These are phyloP conservation scores for Syrista parreyssii DNA, from an alignment of 2,888 invertebrate genomes.

Conservation along the genomic window DNA sequence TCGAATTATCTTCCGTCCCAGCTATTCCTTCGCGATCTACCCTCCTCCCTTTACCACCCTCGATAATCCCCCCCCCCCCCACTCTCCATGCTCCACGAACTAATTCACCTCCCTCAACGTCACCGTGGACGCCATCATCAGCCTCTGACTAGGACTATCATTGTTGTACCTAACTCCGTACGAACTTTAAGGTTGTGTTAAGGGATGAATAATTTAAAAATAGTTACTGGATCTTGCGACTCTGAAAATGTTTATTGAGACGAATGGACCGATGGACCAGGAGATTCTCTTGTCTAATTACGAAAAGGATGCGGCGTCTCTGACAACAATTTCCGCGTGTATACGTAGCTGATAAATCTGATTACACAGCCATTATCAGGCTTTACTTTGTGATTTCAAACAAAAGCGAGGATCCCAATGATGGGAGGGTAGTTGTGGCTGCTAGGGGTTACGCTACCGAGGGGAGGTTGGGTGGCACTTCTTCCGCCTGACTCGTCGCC, in stretches of 20 bases:
- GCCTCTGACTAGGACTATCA: not conserved
- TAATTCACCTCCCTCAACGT: not conserved
- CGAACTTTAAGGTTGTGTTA: not conserved
- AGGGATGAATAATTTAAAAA: not conserved
- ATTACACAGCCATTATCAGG: conserved; percentile 46
- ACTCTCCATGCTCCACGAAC: not conserved
- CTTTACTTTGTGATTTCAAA: conserved; percentile 50
- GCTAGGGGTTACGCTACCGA: conserved; percentile 21
- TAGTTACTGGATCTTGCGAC: not conserved
- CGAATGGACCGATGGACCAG: not conserved
- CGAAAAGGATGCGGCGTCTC: not conserved
- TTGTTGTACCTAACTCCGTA: not conserved
- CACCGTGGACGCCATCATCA: not conserved
- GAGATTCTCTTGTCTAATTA: not conserved
- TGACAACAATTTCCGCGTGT: conserved; percentile 25
- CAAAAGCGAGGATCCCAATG: conserved; percentile 37
- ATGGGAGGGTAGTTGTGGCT: conserved; percentile 20
- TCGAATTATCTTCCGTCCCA: conserved; percentile 62
- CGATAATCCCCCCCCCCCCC: conserved; percentile 14
- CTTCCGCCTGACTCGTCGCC: conserved; percentile 57
- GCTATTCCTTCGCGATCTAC: conserved; percentile 52
- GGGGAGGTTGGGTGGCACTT: conserved; percentile 45
- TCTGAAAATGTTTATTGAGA: not conserved
- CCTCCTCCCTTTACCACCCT: conserved; percentile 25
- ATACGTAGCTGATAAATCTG: conserved; percentile 39